Evolutionary conservation across 1,140 invertebrate genomes (phyloP), one percentile per base, ranked within the genome.

Genomic region (Drosophila navojoa): DNA sequence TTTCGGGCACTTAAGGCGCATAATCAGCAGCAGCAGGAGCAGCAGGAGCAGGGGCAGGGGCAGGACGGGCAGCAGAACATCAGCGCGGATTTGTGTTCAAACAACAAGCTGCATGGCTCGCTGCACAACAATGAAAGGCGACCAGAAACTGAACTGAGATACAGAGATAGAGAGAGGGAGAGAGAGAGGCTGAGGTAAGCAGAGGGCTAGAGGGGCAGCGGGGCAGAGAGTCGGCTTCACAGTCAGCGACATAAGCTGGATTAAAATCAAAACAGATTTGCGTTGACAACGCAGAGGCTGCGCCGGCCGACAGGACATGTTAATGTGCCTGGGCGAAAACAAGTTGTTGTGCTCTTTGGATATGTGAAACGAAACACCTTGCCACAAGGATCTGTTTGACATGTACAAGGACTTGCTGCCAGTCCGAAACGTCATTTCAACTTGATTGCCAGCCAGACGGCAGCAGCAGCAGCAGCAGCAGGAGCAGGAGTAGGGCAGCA

Each of bases 1-100:
- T 91, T 91, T 91, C 89, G 84, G 89, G 84, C 80, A 79, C 89
- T 91, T 90, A 90, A 90, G 89, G 71, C 79, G 69, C 82, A 81
- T 90, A 91, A 90, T 90, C 89, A 78, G 63, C 74, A 77, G 59
- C 64, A 67, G 29, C 57, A 40, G 55, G 38, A 35, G 57, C 44
- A 40, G 15, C 66, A 57, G 29, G 62, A 25, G 47, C 42, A 40
- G n/a, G n/a, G n/a, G 15, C 22, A 49, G 38, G 57, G n/a, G n/a
- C n/a, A n/a, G n/a, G n/a, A n/a, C n/a, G n/a, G n/a, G n/a, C n/a
- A n/a, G n/a, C n/a, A n/a, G n/a, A n/a, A n/a, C 72, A 71, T 67
- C 76, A 79, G 76, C 76, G 78, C 35, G 35, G 78, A 85, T 77
- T 75, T 80, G 38, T 35, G 25, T 53, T 38, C 16, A 27, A 52